Base-by-base conservation (phyloP, 2,797 vertebrate species). In the Chromobotia macracanthus region DNA sequence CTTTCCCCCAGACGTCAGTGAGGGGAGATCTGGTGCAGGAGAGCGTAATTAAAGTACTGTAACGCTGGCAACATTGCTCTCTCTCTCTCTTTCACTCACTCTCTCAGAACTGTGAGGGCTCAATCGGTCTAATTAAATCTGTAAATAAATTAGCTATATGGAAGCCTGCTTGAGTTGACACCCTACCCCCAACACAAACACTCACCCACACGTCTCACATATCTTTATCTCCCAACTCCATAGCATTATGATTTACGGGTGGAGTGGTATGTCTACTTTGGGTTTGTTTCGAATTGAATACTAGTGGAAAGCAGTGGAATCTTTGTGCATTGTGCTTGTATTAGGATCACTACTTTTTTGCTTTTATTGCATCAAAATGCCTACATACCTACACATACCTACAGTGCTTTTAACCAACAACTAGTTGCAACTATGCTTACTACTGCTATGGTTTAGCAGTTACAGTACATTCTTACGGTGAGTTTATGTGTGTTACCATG, bases 1-100 rank as follows among this genome's bases (percentile, higher is more conserved):
- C 89, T 88, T 89, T 91, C 94, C 94, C 93, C 93, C 91, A 93
- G 92, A 93, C 93, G 91, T 93, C 88, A 80, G 91, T 91, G 93
- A 89, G 87, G 92, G 88, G 92, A 92, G 92, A 92, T 93, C 87
- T 87, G 75, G 83, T 87, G 86, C 88, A 80, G 85, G 83, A 83
- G 84, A 87, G 84, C 86, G 84, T 89, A 89, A 89, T 89, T 89
- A 89, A 89, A 89, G 83, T 83, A 87, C 88, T 88, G 84, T 88
- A 88, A 83, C 83, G 84, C 87, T 88, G 89, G 89, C 86, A 89
- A 89, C 88, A 89, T 89, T 87, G 89, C 84, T 87, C 84, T 78
- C 79, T 68, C 72, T 50, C 58, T 73, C 74, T 80, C 72, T 67
- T 65, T 44, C 58, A 64, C 70, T n/a, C 18, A n/a, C 50, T 51